Conservation (phyloP, 1,140 invertebrate species). For the Euschistus heros region DNA sequence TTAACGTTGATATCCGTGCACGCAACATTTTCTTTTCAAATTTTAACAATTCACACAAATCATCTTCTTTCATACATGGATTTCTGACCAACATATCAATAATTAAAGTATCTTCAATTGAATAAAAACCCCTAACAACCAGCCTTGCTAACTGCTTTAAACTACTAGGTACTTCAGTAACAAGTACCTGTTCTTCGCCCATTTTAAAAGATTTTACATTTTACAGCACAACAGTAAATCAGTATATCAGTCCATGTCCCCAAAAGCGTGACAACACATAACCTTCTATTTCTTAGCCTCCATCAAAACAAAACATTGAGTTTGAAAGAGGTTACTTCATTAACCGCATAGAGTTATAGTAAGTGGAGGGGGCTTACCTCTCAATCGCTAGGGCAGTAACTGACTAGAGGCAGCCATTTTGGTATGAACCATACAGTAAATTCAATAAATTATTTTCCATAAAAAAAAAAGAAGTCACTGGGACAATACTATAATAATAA, state of each 20-base stretch:
- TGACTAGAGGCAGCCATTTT: too few species aligned
- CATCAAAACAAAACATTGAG: too few species aligned
- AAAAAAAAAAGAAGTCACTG: too few species aligned
- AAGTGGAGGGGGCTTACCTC: too few species aligned
- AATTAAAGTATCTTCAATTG: constrained; percentile 84
- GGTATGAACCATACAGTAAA: too few species aligned
- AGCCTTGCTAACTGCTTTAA: constrained; percentile 82
- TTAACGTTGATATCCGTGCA: constrained; percentile 70
- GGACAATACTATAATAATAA: too few species aligned
- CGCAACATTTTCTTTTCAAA: constrained; percentile 92
- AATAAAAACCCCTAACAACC: constrained; percentile 86
- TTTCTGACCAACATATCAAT: constrained; percentile 91
- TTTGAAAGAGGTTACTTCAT: too few species aligned
- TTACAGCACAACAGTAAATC: background rate
- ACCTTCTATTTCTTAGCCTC: too few species aligned
- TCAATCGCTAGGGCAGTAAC: too few species aligned
- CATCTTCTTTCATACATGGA: constrained; percentile 96
- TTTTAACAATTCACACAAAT: constrained; percentile 83
- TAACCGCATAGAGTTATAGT: too few species aligned
- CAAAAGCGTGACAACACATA: too few species aligned
- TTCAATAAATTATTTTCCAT: too few species aligned
- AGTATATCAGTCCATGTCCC: background rate
- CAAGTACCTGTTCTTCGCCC: constrained; percentile 38
- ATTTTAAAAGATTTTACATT: constrained; percentile 13
- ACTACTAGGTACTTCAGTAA: constrained; percentile 79